Base-by-base conservation (phyloP, 1,140 invertebrate genomes). In the Hyphantria cunea region DNA sequence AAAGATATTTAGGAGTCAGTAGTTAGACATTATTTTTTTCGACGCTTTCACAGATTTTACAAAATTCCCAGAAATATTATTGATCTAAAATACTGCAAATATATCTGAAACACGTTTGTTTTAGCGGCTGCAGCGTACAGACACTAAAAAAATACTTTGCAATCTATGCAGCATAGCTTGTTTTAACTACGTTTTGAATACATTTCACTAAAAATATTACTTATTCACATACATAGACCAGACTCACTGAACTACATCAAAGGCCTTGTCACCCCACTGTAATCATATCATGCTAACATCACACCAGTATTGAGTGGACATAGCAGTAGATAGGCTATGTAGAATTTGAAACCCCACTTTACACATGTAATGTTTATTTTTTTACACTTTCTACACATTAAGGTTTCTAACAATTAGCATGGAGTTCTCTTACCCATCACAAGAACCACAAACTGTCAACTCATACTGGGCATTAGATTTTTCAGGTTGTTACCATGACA, bases 261-360 rank as follows among this genome's bases (percentile, higher is more conserved):
- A 3, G 17, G 17, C 5, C 1, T 25, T 25, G 1, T 25, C 51
- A 53, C 33, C 37, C 37, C 51, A 52, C 14, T 41, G 25, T 31
- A 10, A 6, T 55, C 31, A 47, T 41, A 12, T 45, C 4, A 47
- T 52, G 34, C 25, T 37, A 34, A 51, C n/a, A 8, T 51, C 13
- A 8, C 11, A 14, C 8, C 50, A 37, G 15, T 34, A 39, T 53
- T 39, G 37, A 37, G 9, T 34, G 45, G 9, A 58, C 7, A 58
- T 39, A 31, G 10, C 32, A 51, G 37, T 51, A 42, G 37, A 44
- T 42, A 37, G 33, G 56, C 47, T 0, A 50, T 49, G 25, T 60
- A 39, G 17, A 41, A 60, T 39, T 49, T 59, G 31, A 4, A 25
- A 25, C 17, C 6, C 15, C 45, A 58, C 31, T 37, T 8, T 11